Evolutionary conservation across 2,797 vertebrate species (phyloP), one percentile per base, ranked within the genome.

Genomic region (Labroides dimidiatus): DNA sequence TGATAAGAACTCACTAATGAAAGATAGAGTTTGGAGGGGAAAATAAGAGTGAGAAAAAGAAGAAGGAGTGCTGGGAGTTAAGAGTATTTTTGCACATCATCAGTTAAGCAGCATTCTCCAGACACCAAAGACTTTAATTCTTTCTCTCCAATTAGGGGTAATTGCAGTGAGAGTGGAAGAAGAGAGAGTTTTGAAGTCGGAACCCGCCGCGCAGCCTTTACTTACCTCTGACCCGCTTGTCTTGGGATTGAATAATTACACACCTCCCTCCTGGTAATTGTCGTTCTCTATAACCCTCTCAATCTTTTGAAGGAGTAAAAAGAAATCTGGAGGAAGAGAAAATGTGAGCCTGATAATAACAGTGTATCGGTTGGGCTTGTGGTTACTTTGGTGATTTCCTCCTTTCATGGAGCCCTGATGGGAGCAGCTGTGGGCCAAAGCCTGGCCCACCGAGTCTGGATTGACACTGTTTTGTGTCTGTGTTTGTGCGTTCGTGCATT

Each of bases 211-310:
- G 30, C 77, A 87, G 84, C 78, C 91, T 93, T 90, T 90, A 91
- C 84, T 90, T 91, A 89, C 87, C 86, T 88, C 88, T 85, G 77
- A 87, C 90, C 88, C 80, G 78, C 85, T 89, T 88, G 88, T 92
- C 84, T 87, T 56, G 75, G 56, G 74, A 90, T 93, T 87, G 85
- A 94, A 92, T 93, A 93, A 93, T 93, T 91, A 91, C 88, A 93
- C 85, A 70, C 81, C 66, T 73, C 81, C 81, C 77, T 92, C 90
- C 73, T 91, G 90, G 86, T 92, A 92, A 93, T 92, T 94, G 91
- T 93, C 88, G 87, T 86, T 85, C 86, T 85, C 58, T 51, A n/a
- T n/a, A 85, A 80, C 63, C 23, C 84, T 78, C 76, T 90, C 66
- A 42, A 43, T 86, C 87, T 93, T 92, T 91, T 92, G 81, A 88